phyloP scores from a whole-genome alignment of 2,888 invertebrate species.

The Agrotis segetum region DNA sequence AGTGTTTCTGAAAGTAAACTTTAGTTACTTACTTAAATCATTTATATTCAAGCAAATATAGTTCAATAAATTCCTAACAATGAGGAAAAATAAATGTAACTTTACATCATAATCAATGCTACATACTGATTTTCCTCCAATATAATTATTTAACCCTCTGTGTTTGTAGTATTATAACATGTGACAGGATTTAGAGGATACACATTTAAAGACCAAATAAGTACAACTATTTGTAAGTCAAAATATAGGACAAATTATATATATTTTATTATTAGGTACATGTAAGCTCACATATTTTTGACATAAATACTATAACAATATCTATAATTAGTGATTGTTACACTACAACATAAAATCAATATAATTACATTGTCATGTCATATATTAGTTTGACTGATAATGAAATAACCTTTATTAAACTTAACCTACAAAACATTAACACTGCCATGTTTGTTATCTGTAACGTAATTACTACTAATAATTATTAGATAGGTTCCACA shows the following conservation, averaged over 20 bases:
- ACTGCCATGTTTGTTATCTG: conserved; percentile 20
- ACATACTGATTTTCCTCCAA: not conserved
- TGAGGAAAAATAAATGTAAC: conserved; percentile 23
- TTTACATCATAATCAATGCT: conserved; percentile 2
- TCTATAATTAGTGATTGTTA: conserved; percentile 1
- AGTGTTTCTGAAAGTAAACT: not conserved
- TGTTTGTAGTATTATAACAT: not conserved
- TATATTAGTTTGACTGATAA: conserved; percentile 9
- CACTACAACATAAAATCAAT: conserved; percentile 4
- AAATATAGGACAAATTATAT: not conserved
- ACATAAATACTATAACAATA: not conserved
- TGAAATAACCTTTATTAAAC: conserved; percentile 18
- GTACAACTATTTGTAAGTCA: not conserved
- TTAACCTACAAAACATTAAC: conserved; percentile 35
- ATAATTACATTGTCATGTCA: not conserved
- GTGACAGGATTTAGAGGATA: not conserved
- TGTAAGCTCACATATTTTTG: not conserved
- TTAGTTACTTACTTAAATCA: not conserved
- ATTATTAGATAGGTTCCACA: not conserved
- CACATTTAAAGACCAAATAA: not conserved
- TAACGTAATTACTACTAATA: conserved; percentile 1
- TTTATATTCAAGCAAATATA: conserved; percentile 1
- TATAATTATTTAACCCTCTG: not conserved
- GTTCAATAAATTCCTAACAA: not conserved
- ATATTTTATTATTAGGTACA: not conserved